Evolutionary conservation across 2,888 invertebrate species (phyloP).

Genomic region (Theretra japonica): DNA sequence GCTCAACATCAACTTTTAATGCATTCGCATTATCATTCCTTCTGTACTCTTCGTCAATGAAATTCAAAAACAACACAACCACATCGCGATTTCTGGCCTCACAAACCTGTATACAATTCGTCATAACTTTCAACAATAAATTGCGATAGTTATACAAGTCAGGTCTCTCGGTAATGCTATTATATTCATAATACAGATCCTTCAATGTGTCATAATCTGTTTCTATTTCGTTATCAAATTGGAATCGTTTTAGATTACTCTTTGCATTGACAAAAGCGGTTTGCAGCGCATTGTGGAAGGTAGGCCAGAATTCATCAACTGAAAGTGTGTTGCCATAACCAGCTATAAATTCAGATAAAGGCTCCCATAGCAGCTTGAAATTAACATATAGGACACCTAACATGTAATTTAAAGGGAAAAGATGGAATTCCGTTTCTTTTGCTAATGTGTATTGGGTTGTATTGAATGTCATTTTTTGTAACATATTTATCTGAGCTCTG

Average conservation of each 20-base stretch:
- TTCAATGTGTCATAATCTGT: constrained; percentile 60
- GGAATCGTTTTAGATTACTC: constrained; percentile 62
- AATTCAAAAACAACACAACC: constrained; percentile 91
- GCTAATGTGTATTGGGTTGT: constrained; percentile 84
- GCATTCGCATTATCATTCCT: constrained; percentile 68
- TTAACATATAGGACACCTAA: constrained; percentile 93
- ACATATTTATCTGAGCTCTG: constrained; percentile 89
- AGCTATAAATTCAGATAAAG: constrained; percentile 89
- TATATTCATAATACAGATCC: constrained; percentile 68
- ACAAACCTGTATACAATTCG: constrained; percentile 88
- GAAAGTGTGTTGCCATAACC: constrained; percentile 88
- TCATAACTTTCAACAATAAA: constrained; percentile 92
- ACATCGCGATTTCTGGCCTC: constrained; percentile 93
- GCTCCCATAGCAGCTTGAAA: constrained; percentile 95
- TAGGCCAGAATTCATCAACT: constrained; percentile 88
- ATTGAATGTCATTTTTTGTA: constrained; percentile 90
- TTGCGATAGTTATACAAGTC: constrained; percentile 91
- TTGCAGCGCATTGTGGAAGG: constrained; percentile 86
- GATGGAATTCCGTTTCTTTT: constrained; percentile 84
- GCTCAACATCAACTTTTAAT: constrained; percentile 85
- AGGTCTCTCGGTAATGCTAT: constrained; percentile 83
- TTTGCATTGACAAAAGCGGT: constrained; percentile 78
- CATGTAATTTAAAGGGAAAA: constrained; percentile 90
- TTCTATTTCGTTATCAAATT: constrained; percentile 69
- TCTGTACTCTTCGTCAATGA: constrained; percentile 87